A percentile compares a stretch with the other conserved stretches of the same genome.
Conservation (phyloP, 1,140 invertebrate genomes). For the Danaus plexippus region DNA sequence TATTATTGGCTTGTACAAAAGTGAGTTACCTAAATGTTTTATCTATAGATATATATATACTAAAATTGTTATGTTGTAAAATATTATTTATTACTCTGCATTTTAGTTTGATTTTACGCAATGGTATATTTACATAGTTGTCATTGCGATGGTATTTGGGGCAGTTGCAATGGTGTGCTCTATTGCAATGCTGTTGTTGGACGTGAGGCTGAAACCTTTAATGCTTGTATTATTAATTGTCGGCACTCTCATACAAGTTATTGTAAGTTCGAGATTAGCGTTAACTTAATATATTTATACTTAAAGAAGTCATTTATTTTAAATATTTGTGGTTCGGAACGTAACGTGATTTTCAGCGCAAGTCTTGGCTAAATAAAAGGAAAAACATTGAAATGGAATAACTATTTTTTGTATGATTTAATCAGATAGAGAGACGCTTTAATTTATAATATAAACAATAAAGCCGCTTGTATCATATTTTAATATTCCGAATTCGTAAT, state of each 20-base stretch:
- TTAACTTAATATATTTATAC: too few relatives aligned
- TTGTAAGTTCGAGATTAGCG: slow-evolving; percentile 25
- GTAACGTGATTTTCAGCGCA: too few relatives aligned
- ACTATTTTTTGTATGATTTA: too few relatives aligned
- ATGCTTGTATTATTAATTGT: slow-evolving; percentile 24
- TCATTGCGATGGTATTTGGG: slow-evolving; percentile 22
- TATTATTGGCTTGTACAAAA: slow-evolving; percentile 25
- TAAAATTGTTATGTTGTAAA: not conserved
- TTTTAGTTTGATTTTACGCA: slow-evolving; percentile 48
- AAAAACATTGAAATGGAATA: too few relatives aligned
- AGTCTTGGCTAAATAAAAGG: too few relatives aligned
- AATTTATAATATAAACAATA: too few relatives aligned
- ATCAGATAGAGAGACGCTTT: too few relatives aligned
- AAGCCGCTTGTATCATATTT: too few relatives aligned
- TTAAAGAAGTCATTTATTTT: too few relatives aligned
- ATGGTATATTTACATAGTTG: slow-evolving; percentile 31
- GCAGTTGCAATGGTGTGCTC: slow-evolving; percentile 17
- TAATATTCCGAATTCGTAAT: too few relatives aligned
- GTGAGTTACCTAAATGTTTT: slow-evolving; percentile 17
- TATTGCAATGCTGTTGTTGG: slow-evolving; percentile 12
- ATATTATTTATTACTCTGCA: slow-evolving; percentile 7
- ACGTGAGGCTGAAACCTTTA: slow-evolving; percentile 17
- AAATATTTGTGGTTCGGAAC: too few relatives aligned
- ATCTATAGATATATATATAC: too few relatives aligned
- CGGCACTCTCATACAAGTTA: slow-evolving; percentile 26